These are phyloP conservation scores for Cecropterus lyciades DNA, from an alignment of 1,140 invertebrate species.

Conservation along the genomic window DNA sequence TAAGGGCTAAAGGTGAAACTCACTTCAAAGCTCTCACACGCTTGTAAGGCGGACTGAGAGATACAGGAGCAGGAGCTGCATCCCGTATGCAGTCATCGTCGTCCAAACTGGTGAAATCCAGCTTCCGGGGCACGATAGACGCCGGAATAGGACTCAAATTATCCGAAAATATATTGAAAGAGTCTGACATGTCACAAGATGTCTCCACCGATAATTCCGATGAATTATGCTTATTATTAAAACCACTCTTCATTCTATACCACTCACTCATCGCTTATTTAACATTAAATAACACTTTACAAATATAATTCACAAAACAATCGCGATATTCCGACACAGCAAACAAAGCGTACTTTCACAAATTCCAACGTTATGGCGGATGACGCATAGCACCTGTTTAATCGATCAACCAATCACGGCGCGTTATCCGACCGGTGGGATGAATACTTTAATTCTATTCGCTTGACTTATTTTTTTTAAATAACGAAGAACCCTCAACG, in stretches of 20 bases:
- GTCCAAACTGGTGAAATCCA: conserved; percentile 74
- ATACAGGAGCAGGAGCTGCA: conserved; percentile 57
- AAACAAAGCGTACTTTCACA: conserved; percentile 73
- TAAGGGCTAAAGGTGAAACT: conserved; percentile 45
- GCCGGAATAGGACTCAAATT: conserved; percentile 76
- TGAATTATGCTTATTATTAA: conserved; percentile 66
- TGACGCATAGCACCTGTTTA: conserved; percentile 81
- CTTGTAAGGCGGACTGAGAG: conserved; percentile 90
- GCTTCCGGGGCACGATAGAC: conserved; percentile 72
- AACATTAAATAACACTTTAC: conserved; percentile 61
- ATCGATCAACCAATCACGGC: conserved; percentile 64
- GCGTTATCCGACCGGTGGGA: conserved; percentile 68
- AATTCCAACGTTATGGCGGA: conserved; percentile 78
- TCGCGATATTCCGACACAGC: conserved; percentile 42
- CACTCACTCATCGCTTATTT: conserved; percentile 72
- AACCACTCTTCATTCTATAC: conserved; percentile 72
- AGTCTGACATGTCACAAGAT: conserved; percentile 75
- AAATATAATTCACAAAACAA: conserved; percentile 50
- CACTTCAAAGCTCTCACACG: conserved; percentile 90
- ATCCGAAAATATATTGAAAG: conserved; percentile 75
- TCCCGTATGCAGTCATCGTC: conserved; percentile 66
- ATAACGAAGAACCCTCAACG: conserved; percentile 49
- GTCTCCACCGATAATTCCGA: conserved; percentile 74
- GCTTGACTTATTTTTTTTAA: conserved; percentile 67
- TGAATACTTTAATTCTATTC: conserved; percentile 65